Conservation (phyloP, 2,888 invertebrate species). For the Hylaea fasciaria region DNA sequence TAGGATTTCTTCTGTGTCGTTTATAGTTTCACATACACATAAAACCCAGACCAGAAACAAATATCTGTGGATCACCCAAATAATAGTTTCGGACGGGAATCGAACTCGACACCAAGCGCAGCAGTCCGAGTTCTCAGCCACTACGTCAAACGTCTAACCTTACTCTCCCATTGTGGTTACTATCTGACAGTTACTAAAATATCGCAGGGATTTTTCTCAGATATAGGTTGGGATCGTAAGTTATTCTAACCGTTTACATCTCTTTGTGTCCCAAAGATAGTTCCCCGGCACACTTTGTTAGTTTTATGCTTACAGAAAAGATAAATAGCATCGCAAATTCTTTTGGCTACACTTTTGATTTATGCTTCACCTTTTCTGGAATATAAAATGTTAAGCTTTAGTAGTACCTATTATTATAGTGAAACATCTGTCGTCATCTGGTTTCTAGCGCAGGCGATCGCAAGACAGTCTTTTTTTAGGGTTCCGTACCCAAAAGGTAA, state of each 20-base stretch:
- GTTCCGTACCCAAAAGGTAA: no score
- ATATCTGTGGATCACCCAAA: no score
- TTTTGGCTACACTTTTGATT: conserved; percentile 21
- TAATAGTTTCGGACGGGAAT: no score
- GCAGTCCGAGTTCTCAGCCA: no score
- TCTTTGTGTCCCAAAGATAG: conserved; percentile 17
- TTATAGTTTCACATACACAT: no score
- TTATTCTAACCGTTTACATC: conserved; percentile 24
- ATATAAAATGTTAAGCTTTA: conserved; percentile 5
- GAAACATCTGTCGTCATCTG: no score
- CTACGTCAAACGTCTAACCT: neutral
- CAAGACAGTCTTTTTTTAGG: no score
- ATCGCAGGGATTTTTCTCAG: conserved; percentile 13
- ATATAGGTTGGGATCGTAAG: conserved; percentile 18
- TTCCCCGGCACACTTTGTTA: conserved; percentile 23
- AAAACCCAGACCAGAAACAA: no score
- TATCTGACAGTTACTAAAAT: neutral
- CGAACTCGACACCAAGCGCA: no score
- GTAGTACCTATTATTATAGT: no score
- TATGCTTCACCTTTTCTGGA: conserved; percentile 13
- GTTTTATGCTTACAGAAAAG: conserved; percentile 21
- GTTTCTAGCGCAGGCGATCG: no score
- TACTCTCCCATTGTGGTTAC: neutral
- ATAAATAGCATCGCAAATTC: conserved; percentile 21
- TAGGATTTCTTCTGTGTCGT: no score